Conservation (phyloP, 2,797 vertebrate species). For the Spondyliosoma cantharus region DNA sequence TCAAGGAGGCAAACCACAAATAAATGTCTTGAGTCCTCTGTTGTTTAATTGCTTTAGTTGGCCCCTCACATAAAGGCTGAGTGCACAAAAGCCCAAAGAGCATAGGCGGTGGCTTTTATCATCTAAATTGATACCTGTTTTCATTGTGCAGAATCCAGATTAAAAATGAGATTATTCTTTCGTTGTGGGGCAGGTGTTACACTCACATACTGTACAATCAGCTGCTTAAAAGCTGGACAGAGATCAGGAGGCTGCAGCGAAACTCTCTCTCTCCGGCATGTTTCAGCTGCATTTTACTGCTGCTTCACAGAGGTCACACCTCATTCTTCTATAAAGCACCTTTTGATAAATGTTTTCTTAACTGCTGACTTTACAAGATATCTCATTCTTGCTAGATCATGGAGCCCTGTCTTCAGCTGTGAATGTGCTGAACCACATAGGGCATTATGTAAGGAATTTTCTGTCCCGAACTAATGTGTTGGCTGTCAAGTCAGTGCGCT, state of each 20-base stretch:
- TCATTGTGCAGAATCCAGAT: conserved; percentile 47
- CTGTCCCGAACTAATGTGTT: conserved; percentile 50
- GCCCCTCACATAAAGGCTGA: conserved; percentile 57
- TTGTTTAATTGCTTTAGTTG: conserved; percentile 68
- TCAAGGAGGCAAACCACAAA: conserved; percentile 37
- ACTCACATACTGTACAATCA: conserved; percentile 48
- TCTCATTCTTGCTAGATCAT: conserved; percentile 65
- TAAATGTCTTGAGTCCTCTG: conserved; percentile 59
- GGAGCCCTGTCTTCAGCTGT: conserved; percentile 35
- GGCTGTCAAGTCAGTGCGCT: conserved; percentile 71
- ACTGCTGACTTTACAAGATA: conserved; percentile 73
- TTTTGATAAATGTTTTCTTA: conserved; percentile 55
- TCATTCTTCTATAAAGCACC: conserved; percentile 49
- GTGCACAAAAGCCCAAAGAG: conserved; percentile 61
- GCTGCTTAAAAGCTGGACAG: conserved; percentile 44
- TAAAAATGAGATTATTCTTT: conserved; percentile 32
- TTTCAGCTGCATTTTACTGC: conserved; percentile 55
- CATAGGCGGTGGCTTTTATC: conserved; percentile 46
- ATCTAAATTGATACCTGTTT: conserved; percentile 51
- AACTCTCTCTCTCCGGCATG: conserved; percentile 16
- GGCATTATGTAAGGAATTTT: conserved; percentile 45
- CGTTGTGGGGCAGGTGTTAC: conserved; percentile 25
- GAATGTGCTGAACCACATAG: conserved; percentile 70
- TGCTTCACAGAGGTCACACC: conserved; percentile 57
- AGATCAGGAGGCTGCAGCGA: conserved; percentile 36